Evolutionary conservation across 2,888 invertebrate species (phyloP).

Genomic region (Chrysolina haemoptera): DNA sequence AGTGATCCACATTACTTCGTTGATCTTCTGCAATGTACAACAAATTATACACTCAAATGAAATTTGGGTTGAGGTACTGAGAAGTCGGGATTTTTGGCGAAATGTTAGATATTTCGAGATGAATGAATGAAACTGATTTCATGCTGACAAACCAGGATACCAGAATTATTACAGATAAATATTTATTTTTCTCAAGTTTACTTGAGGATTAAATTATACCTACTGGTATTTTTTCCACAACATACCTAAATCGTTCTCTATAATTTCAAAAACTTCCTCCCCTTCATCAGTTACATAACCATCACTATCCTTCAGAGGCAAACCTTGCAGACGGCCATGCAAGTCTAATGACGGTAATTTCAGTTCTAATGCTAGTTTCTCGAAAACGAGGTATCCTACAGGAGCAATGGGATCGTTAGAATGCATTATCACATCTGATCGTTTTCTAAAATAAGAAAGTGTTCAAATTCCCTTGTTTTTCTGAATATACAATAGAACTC

Average conservation of each 20-base stretch:
- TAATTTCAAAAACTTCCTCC: conserved; percentile 62
- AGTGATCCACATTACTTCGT: conserved; percentile 33
- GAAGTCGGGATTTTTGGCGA: too few species aligned
- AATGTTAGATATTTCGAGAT: too few species aligned
- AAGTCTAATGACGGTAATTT: conserved; percentile 72
- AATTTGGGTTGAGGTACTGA: too few species aligned
- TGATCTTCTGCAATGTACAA: conserved; percentile 44
- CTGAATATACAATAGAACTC: conserved; percentile 70
- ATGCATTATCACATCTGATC: conserved; percentile 89
- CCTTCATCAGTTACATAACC: conserved; percentile 68
- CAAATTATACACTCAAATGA: too few species aligned
- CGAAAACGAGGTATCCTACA: conserved; percentile 93
- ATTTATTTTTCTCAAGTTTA: too few species aligned
- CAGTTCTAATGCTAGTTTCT: conserved; percentile 83
- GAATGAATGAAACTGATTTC: too few species aligned
- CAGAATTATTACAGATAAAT: too few species aligned
- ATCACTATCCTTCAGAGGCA: conserved; percentile 66
- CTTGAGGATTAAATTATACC: not conserved
- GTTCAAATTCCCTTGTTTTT: not conserved
- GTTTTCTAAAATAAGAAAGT: conserved; percentile 75
- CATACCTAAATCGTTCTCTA: conserved; percentile 56
- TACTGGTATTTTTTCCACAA: conserved; percentile 5
- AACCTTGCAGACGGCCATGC: conserved; percentile 60
- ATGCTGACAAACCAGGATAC: too few species aligned
- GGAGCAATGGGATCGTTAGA: conserved; percentile 94